Evolutionary conservation across 2,113 vertebrate species (phyloP).

Genomic region (Psettodes erumei): DNA sequence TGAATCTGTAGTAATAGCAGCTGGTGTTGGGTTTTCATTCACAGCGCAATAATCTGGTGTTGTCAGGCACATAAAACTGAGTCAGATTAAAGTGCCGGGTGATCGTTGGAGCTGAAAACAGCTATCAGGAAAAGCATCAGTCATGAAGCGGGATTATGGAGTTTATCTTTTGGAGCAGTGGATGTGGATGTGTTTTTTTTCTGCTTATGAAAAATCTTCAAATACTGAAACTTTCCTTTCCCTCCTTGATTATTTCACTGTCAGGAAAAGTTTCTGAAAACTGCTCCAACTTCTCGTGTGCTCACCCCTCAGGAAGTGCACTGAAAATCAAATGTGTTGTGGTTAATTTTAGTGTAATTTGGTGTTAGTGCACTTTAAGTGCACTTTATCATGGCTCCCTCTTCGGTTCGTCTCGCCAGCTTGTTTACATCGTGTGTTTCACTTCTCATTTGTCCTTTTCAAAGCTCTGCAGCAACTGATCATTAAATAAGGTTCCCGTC

Average conservation of each 20-base stretch:
- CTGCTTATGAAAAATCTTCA: not conserved
- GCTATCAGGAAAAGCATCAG: not conserved
- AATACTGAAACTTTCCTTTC: not conserved
- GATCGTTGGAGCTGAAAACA: not conserved
- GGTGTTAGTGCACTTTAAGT: not conserved
- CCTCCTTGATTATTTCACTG: not conserved
- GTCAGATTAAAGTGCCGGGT: not conserved
- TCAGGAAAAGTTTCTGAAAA: not conserved
- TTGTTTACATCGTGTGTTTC: not conserved
- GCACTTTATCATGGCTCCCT: not conserved
- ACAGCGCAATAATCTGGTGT: too few relatives aligned
- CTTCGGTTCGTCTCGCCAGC: not conserved
- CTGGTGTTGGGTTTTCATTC: constrained; percentile 18
- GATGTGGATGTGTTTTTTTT: not conserved
- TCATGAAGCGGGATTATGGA: constrained; percentile 6
- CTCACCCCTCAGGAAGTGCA: not conserved
- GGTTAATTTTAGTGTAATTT: not conserved
- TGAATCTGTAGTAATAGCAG: constrained; percentile 21
- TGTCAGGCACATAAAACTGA: not conserved
- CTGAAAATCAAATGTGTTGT: not conserved
- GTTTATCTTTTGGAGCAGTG: not conserved
- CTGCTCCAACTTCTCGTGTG: not conserved
- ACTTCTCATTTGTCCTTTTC: not conserved
- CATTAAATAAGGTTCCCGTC: not conserved
- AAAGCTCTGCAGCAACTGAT: not conserved